Evolutionary conservation across 1,140 invertebrate species (phyloP).

Genomic region (Drosophila repletoides): DNA sequence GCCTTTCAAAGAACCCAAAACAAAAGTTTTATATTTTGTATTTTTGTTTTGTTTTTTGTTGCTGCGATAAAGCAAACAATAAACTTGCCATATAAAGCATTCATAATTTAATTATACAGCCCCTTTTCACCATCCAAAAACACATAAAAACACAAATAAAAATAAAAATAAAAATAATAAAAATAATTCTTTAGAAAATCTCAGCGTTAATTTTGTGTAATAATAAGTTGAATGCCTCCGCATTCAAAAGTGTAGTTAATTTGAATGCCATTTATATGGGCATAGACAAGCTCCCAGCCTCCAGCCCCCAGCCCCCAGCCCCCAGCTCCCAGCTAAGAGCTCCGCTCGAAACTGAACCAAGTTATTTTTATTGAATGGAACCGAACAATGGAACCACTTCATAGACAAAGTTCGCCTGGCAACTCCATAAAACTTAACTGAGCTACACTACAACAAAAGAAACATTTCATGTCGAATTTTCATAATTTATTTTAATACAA

Average conservation of each 20-base stretch:
- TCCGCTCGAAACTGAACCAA: constrained; percentile 1
- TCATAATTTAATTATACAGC: constrained; percentile 79
- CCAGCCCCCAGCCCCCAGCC: no score
- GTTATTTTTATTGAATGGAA: constrained; percentile 17
- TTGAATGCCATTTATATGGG: constrained; percentile 35
- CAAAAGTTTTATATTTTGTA: constrained; percentile 46
- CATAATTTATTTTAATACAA: background rate
- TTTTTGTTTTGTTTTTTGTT: constrained; percentile 12
- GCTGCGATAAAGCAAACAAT: constrained; percentile 65
- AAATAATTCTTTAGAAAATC: constrained; percentile 67
- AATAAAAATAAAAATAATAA: no score
- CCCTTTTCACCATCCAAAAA: constrained; percentile 33
- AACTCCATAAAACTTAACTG: constrained; percentile 4
- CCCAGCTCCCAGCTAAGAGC: background rate
- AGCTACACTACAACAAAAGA: background rate
- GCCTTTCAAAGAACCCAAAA: constrained; percentile 62
- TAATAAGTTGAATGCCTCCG: constrained; percentile 59
- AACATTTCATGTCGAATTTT: background rate
- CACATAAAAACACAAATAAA: constrained; percentile 5
- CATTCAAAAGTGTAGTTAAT: constrained; percentile 32
- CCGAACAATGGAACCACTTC: constrained; percentile 11
- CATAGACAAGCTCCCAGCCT: constrained; percentile 3
- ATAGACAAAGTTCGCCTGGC: constrained; percentile 1
- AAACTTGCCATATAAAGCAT: constrained; percentile 74
- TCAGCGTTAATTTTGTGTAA: constrained; percentile 68